These are phyloP conservation scores for Hephaestus fuliginosus DNA, from an alignment of 2,797 vertebrate species.

Conservation along the genomic window DNA sequence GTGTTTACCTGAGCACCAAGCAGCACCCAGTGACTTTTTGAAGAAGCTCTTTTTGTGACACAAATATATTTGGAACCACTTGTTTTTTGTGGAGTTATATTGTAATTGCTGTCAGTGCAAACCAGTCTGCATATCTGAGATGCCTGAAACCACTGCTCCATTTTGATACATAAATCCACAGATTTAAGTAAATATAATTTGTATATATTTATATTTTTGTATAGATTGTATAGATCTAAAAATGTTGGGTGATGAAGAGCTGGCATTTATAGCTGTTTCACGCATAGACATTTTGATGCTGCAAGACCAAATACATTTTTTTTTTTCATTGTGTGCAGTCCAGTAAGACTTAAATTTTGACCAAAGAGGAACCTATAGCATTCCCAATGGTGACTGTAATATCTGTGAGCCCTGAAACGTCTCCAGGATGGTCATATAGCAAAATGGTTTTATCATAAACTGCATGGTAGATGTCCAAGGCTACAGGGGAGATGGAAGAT, in stretches of 20 bases:
- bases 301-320: neutral
- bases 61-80: neutral
- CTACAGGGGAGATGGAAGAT: constrained; percentile 3
- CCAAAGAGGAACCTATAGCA: neutral
- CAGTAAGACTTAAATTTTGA: neutral
- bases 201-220: neutral
- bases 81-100: neutral
- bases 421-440: neutral
- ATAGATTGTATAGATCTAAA: too few species aligned
- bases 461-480: too few species aligned
- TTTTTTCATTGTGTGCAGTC: neutral
- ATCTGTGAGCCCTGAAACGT: neutral
- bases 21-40: constrained; percentile 20
- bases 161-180: constrained; percentile 6
- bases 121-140: neutral
- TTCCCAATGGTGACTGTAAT: neutral
- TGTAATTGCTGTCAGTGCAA: constrained; percentile 13
- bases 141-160: neutral
- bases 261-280: constrained; percentile 1
- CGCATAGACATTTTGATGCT: neutral
- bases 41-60: neutral
- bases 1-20: constrained; percentile 27
- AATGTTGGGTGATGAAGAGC: constrained; percentile 15
- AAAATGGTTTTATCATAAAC: neutral
- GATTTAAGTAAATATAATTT: constrained; percentile 7